A percentile compares a stretch with the other conserved stretches of the same genome.
These are phyloP conservation scores for Limnephilus lunatus DNA, from an alignment of 2,888 invertebrate species.

Conservation along the genomic window DNA sequence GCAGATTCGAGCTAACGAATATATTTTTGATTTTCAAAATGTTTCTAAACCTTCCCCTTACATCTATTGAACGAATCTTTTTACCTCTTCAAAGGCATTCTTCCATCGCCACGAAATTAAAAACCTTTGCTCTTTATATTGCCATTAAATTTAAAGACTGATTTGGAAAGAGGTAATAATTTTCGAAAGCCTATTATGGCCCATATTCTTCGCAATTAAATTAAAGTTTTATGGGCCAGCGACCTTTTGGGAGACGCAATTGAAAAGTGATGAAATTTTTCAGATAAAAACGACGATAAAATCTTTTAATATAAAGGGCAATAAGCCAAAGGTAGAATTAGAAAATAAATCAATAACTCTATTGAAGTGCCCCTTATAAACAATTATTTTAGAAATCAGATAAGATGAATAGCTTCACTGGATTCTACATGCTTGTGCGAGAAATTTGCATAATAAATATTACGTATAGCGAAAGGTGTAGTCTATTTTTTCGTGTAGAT, in stretches of 20 bases:
- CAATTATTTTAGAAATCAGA: background rate
- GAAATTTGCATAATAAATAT: background rate
- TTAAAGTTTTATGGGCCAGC: background rate
- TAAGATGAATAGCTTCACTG: background rate
- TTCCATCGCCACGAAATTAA: background rate
- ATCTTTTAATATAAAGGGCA: background rate
- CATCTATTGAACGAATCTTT: background rate
- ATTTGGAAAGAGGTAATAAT: slow-evolving; percentile 7
- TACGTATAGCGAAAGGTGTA: background rate
- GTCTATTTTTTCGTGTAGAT: background rate
- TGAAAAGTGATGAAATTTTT: background rate
- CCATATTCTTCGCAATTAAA: background rate
- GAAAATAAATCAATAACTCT: background rate
- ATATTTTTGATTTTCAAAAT: too few species aligned
- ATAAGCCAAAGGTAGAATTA: background rate
- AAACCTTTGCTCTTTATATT: slow-evolving; percentile 8
- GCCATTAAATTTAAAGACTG: background rate
- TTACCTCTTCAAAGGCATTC: background rate
- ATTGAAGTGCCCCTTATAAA: background rate
- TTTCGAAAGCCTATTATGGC: slow-evolving; percentile 3
- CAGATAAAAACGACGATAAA: background rate
- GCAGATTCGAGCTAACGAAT: too few species aligned
- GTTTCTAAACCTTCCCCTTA: background rate
- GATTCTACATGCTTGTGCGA: background rate
- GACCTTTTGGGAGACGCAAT: background rate